These are phyloP conservation scores for Pelusios castaneus DNA, from an alignment of 2,113 vertebrate genomes.

Conservation along the genomic window DNA sequence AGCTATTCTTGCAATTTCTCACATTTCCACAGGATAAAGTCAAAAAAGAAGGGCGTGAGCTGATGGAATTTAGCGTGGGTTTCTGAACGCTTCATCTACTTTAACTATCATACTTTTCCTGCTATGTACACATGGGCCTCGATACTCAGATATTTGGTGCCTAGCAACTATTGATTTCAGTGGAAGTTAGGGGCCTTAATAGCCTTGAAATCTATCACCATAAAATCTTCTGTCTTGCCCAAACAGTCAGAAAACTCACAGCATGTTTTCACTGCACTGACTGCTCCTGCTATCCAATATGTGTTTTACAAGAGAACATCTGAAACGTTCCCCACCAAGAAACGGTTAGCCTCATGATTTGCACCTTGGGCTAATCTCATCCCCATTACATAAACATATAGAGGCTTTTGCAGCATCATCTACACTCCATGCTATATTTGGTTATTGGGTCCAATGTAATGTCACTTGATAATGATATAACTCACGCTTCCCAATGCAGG, in stretches of 20 bases:
- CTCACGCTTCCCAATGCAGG: not conserved
- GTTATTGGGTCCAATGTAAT: not conserved
- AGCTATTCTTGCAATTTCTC: accelerated
- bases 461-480: not conserved
- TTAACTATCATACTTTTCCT: not conserved
- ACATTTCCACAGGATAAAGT: accelerated
- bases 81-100: not conserved
- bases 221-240: not conserved
- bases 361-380: not conserved
- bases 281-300: not conserved
- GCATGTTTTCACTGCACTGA: not conserved
- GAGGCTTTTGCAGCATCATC: not conserved
- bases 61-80: not conserved
- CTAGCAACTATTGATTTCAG: not conserved
- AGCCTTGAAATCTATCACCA: not conserved
- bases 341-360: not conserved
- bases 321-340: not conserved
- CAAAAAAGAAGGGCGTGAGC: not conserved
- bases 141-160: not conserved
- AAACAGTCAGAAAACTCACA: not conserved
- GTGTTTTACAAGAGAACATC: not conserved
- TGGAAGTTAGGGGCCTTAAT: not conserved
- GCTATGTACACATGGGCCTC: accelerated
- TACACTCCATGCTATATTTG: not conserved
- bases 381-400: not conserved